Evolutionary conservation across 2,797 vertebrate species (phyloP), one percentile per base, ranked within the genome.

Genomic region (Tapirus indicus): DNA sequence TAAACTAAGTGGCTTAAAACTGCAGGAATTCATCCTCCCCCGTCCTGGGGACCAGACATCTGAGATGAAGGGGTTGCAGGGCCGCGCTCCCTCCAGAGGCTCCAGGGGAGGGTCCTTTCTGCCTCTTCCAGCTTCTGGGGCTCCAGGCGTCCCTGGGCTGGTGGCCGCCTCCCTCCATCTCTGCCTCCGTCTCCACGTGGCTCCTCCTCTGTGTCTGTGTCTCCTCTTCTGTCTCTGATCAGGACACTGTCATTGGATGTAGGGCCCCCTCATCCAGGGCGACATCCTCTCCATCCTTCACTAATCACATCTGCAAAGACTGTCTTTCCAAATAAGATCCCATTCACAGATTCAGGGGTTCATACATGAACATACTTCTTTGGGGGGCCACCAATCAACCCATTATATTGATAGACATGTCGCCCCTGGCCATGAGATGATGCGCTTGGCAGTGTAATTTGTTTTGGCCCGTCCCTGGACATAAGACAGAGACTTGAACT

Each of bases 21-120:
- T 1, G 16, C 1, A 21, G n/a, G 16, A 10, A 21, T 14, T 0
- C 11, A 2, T 6, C 47, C 10, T 25, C 47, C 4, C 2, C 35
- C 20, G 68, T 5, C 6, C 35, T 29, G 35, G 71, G 29, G 60
- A 35, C 10, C 29, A 32, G 13, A 52, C 47, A 13, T 52, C 3
- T 16, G 49, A 16, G 49, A 16, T 52, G 13, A 52, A 52, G 49
- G 49, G 49, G 49, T 52, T 2, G 14, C 49, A 52, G 47, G 47
- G 47, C 47, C 10, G 47, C 47, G 47, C 47, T 47, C 47, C 47
- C 47, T 47, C 47, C 10, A 1, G 10, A 47, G 47, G 10, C 47
- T 47, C 47, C 47, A 47, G 47, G 47, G 47, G 47, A 47, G 47
- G 47, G 47, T 47, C 47, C 47, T 47, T 47, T 8, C 47, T 47